Percentiles rank a stretch among this genome's conserved stretches.
Evolutionary conservation across 2,888 invertebrate species (phyloP).

Genomic region (Branchipolynoe longqiensis): DNA sequence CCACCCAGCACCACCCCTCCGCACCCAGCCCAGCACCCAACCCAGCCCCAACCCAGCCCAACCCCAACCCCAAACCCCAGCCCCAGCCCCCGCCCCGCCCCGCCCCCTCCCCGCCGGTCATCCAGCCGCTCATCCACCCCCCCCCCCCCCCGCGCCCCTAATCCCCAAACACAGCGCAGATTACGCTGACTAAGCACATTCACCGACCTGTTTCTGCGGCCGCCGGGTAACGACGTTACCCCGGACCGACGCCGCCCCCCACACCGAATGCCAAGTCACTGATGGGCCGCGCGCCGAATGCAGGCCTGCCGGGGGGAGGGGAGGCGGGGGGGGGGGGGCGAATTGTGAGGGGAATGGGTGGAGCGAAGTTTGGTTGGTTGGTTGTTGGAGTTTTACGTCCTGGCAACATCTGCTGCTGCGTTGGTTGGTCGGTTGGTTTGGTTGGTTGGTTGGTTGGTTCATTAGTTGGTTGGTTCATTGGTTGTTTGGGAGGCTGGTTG

Average conservation of each 20-base stretch:
- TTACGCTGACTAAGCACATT: conserved; percentile 55
- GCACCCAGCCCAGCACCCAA: not conserved
- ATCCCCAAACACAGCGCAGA: conserved; percentile 45
- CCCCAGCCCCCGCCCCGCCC: not conserved
- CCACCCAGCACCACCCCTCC: not conserved
- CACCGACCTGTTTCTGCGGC: conserved; percentile 33
- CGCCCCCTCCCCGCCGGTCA: not conserved
- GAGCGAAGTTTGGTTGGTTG: too few species aligned
- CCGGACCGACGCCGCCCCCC: not conserved
- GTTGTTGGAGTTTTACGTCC: too few species aligned
- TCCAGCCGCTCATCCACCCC: too few species aligned
- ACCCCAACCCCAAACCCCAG: not conserved
- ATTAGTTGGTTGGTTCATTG: too few species aligned
- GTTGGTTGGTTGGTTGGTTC: too few species aligned
- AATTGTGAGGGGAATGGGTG: too few species aligned
- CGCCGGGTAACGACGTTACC: conserved; percentile 19
- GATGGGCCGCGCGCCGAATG: too few species aligned
- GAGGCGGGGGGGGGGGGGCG: too few species aligned
- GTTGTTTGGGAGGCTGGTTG: too few species aligned
- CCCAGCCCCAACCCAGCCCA: not conserved
- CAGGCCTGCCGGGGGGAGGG: too few species aligned
- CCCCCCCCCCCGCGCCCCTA: conserved; percentile 3
- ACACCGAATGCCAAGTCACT: conserved; percentile 15
- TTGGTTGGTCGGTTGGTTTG: too few species aligned
- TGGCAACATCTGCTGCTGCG: too few species aligned